These are phyloP conservation scores for Hyposmocoma kahamanoa DNA, from an alignment of 1,140 invertebrate species.

Conservation along the genomic window DNA sequence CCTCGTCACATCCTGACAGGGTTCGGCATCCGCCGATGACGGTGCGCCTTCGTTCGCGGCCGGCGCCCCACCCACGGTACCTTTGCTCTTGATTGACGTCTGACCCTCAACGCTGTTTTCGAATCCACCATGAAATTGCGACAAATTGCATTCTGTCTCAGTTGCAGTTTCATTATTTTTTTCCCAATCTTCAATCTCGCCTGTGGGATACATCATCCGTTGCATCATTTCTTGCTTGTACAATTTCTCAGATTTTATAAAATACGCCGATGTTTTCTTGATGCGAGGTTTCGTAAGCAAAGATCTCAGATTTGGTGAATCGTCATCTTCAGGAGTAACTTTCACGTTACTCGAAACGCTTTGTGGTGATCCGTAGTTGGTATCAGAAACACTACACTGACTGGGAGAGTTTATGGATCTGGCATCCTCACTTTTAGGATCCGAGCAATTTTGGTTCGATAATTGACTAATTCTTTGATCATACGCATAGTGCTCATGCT, in stretches of 20 bases:
- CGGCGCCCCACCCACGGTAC: conserved; percentile 38
- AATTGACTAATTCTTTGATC: conserved; percentile 25
- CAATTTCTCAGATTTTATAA: conserved; percentile 33
- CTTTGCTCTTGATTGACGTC: conserved; percentile 38
- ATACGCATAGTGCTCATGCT: conserved; percentile 31
- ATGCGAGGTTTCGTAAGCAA: conserved; percentile 29
- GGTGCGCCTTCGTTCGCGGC: conserved; percentile 33
- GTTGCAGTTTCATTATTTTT: conserved; percentile 37
- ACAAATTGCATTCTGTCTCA: conserved; percentile 46
- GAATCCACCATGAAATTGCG: conserved; percentile 61
- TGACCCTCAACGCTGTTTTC: conserved; percentile 32
- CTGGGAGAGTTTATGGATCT: conserved; percentile 44
- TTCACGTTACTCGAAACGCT: conserved; percentile 39
- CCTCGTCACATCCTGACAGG: conserved; percentile 63
- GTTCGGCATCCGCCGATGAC: conserved; percentile 41
- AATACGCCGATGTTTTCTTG: conserved; percentile 25
- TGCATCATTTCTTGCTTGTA: conserved; percentile 41
- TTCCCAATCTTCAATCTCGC: conserved; percentile 36
- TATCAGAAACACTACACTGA: conserved; percentile 44
- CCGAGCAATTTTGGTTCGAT: conserved; percentile 15
- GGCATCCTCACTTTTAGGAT: conserved; percentile 32
- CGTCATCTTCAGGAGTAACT: conserved; percentile 30
- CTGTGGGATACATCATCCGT: conserved; percentile 28
- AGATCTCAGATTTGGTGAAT: conserved; percentile 41
- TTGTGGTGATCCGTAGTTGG: conserved; percentile 49